Evolutionary conservation across 2,888 invertebrate species (phyloP).

Genomic region (Cheilosia urbana): DNA sequence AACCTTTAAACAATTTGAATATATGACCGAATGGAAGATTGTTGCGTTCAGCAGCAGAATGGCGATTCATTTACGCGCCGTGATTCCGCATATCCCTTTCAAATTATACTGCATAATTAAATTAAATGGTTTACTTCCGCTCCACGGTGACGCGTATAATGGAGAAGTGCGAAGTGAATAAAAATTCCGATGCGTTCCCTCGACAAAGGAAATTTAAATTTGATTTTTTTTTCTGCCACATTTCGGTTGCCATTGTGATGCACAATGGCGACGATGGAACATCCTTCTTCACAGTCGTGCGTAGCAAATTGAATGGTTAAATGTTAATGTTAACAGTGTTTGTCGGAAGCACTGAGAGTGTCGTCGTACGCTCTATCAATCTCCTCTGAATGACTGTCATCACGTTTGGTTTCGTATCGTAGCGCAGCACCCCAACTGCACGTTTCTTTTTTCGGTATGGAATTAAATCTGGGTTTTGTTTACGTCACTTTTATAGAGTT

Average conservation of each 20-base stretch:
- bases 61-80: slow-evolving; percentile 18
- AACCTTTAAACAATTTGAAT: slow-evolving; percentile 26
- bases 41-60: slow-evolving; percentile 43
- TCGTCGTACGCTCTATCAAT: slow-evolving; percentile 49
- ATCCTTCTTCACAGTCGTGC: slow-evolving; percentile 71
- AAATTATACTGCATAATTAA: slow-evolving; percentile 72
- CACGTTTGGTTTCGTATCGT: slow-evolving; percentile 62
- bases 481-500: slow-evolving; percentile 14
- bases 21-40: slow-evolving; percentile 20
- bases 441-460: slow-evolving; percentile 8
- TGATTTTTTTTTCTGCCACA: slow-evolving; percentile 57
- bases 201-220: slow-evolving; percentile 72
- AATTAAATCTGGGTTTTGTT: slow-evolving; percentile 38
- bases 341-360: slow-evolving; percentile 56
- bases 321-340: slow-evolving; percentile 73
- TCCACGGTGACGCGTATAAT: slow-evolving; percentile 37
- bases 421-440: background rate
- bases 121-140: slow-evolving; percentile 73
- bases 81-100: slow-evolving; percentile 75
- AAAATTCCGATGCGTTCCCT: slow-evolving; percentile 44
- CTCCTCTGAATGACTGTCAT: slow-evolving; percentile 56
- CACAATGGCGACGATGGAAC: slow-evolving; percentile 41
- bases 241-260: slow-evolving; percentile 64
- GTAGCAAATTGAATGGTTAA: slow-evolving; percentile 72
- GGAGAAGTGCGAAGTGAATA: slow-evolving; percentile 48